Percentiles rank a stretch among this genome's conserved stretches.
These are phyloP conservation scores for Ceratina calcarata DNA, from an alignment of 1,140 invertebrate genomes.

Conservation along the genomic window DNA sequence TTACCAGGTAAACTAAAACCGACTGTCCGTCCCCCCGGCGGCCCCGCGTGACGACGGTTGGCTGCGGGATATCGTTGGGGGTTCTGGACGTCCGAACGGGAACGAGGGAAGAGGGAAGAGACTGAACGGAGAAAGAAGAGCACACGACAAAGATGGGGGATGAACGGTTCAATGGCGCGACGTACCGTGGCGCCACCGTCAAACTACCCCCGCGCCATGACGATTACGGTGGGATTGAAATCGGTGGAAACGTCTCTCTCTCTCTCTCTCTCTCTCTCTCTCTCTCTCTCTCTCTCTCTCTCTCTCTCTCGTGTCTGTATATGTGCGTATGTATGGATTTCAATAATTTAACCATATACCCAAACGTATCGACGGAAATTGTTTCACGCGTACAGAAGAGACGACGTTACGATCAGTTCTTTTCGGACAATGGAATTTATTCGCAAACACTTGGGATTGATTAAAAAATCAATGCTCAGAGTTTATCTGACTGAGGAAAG, in stretches of 20 bases:
- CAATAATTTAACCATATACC: neutral
- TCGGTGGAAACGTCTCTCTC: neutral
- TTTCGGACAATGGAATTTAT: too few relatives aligned
- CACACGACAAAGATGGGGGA: neutral
- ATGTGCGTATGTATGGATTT: too few relatives aligned
- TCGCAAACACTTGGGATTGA: too few relatives aligned
- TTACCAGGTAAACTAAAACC: conserved; percentile 5
- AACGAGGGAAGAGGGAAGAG: conserved; percentile 33
- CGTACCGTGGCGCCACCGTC: conserved; percentile 31
- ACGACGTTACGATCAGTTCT: too few relatives aligned
- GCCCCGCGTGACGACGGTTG: conserved; percentile 50
- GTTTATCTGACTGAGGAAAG: too few relatives aligned
- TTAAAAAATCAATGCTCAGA: too few relatives aligned
- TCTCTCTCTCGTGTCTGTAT: too few relatives aligned
- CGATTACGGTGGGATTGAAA: neutral
- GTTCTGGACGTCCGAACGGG: conserved; percentile 51
- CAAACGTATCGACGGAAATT: too few relatives aligned
- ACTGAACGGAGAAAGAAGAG: conserved; percentile 33
- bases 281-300: too few relatives aligned
- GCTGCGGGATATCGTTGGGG: conserved; percentile 53
- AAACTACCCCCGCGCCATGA: neutral
- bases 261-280: too few relatives aligned
- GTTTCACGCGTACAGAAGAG: too few relatives aligned
- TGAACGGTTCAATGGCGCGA: conserved; percentile 1
- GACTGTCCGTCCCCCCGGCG: conserved; percentile 48